Conservation (phyloP, 2,113 vertebrate species). For the Gracilinanus agilis region DNA sequence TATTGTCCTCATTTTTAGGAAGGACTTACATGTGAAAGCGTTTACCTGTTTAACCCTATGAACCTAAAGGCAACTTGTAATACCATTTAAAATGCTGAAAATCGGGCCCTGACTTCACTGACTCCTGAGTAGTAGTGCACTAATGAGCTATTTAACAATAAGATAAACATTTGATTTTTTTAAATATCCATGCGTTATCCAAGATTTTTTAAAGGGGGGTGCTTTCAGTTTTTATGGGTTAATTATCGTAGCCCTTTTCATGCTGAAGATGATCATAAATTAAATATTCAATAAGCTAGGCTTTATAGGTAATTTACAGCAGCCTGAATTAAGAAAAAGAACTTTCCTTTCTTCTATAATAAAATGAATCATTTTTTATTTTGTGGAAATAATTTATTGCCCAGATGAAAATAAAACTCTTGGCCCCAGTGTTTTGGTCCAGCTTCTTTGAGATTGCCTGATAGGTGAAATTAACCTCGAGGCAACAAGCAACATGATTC, state of each 20-base stretch:
- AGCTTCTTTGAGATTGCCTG: background rate
- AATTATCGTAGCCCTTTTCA: background rate
- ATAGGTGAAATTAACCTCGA: background rate
- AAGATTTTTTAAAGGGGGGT: background rate
- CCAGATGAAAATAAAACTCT: constrained; percentile 1
- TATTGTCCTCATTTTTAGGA: constrained; percentile 72
- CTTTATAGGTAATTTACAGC: background rate
- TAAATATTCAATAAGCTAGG: background rate
- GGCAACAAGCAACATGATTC: background rate
- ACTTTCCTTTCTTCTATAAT: background rate
- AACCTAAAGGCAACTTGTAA: constrained; percentile 72
- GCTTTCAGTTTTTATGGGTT: background rate
- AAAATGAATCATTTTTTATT: background rate
- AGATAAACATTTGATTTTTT: constrained; percentile 35
- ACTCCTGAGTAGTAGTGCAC: constrained; percentile 25
- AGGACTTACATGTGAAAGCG: constrained; percentile 79
- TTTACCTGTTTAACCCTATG: constrained; percentile 87
- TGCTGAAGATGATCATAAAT: accelerated
- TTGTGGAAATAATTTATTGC: background rate
- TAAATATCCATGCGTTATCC: constrained; percentile 12
- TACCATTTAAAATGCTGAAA: constrained; percentile 68
- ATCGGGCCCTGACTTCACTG: constrained; percentile 24
- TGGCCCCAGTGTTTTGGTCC: background rate
- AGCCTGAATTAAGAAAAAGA: constrained; percentile 13
- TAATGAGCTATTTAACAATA: constrained; percentile 24